Conservation (phyloP, 2,797 vertebrate genomes). For the Phyllotis vaccarum region DNA sequence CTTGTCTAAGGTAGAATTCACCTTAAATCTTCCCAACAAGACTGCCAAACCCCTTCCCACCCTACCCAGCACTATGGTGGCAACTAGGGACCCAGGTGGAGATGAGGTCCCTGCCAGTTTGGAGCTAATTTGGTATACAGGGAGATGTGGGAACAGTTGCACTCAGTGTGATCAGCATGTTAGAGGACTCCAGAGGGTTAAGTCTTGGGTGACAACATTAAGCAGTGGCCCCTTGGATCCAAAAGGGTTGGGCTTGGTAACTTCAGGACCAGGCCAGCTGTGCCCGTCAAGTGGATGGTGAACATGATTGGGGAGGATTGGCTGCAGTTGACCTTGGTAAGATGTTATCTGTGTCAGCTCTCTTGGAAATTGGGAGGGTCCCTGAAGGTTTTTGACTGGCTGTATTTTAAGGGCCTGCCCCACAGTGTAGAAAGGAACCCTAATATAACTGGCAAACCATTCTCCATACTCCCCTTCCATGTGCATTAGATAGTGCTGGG, state of each 20-base stretch:
- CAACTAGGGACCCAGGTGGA: slow-evolving; percentile 31
- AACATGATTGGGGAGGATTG: not conserved
- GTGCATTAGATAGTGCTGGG: not conserved
- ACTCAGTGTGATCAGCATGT: not conserved
- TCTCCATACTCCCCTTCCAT: not conserved
- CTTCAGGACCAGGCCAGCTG: not conserved
- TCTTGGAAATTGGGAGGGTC: not conserved
- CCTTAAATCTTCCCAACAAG: not conserved
- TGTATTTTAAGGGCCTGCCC: not conserved
- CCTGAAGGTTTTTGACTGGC: not conserved
- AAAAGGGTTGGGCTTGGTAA: not conserved
- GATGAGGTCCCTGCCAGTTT: not conserved
- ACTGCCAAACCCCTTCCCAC: not conserved
- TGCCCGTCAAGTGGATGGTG: not conserved
- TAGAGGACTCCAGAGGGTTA: not conserved
- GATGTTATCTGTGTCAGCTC: not conserved
- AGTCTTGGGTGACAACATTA: not conserved
- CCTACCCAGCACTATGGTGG: not conserved
- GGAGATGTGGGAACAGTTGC: not conserved
- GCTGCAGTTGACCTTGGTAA: not conserved
- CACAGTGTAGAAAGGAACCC: not conserved
- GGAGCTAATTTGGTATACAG: slow-evolving; percentile 21
- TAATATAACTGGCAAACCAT: not conserved
- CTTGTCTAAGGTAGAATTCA: not conserved
- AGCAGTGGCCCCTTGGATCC: not conserved